These are phyloP conservation scores for Tyto alba DNA, from an alignment of 2,113 vertebrate genomes.

Conservation along the genomic window DNA sequence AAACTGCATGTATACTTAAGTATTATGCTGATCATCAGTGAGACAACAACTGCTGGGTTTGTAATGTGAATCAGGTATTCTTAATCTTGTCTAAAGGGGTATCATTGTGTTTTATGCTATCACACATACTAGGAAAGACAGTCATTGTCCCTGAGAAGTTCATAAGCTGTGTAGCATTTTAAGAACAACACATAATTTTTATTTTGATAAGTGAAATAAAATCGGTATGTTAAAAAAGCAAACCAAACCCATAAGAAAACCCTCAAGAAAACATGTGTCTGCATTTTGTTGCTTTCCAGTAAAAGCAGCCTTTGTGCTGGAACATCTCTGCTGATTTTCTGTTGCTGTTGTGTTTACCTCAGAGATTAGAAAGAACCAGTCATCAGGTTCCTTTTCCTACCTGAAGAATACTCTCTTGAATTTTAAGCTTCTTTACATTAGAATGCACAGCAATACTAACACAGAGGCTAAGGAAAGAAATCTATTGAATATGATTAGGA, in stretches of 20 bases:
- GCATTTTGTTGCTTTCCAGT: background rate
- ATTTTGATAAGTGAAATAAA: background rate
- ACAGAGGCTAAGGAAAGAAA: background rate
- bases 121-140: fast-evolving
- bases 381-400: background rate
- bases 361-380: background rate
- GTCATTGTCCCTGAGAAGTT: background rate
- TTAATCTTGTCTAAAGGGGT: background rate
- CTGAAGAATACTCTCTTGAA: background rate
- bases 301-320: background rate
- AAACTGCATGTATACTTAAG: background rate
- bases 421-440: background rate
- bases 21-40: background rate
- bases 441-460: background rate
- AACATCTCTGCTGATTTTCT: background rate
- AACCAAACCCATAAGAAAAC: too few relatives aligned
- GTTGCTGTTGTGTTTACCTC: background rate
- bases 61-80: background rate
- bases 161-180: background rate
- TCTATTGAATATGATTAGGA: background rate
- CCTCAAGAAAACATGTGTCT: background rate
- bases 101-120: background rate
- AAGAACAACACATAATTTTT: background rate
- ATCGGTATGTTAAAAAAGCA: background rate
- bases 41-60: background rate